Evolutionary conservation across 2,113 vertebrate genomes (phyloP), one percentile per base, ranked within the genome.

Genomic region (Pavo muticus): DNA sequence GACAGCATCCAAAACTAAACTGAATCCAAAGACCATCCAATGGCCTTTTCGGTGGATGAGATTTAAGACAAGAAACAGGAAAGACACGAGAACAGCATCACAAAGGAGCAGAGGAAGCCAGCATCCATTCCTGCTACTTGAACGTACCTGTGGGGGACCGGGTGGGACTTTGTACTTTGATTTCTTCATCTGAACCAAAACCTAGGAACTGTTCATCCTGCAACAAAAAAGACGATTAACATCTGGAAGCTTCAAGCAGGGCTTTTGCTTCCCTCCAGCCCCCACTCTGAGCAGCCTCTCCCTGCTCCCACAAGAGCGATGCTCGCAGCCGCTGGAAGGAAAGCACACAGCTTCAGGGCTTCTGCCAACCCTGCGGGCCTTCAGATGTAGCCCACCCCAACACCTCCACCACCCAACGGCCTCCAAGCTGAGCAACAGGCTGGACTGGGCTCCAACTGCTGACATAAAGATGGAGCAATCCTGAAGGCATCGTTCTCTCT

Each of bases 181-280:
- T 98, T 97, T 99, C 99, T 96, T 97, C 98, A 97, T 99, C 98
- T 83, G 98, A 98, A 95, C 98, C 98, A 98, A 99, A 99, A 97
- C 99, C 99, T 97, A 98, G 95, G 97, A 99, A 99, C 64, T 98
- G 98, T 92, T 99, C 99, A 97, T 99, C 99, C 99, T 99, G 97
- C 88, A 98, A 97, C 18, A 91, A 96, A 95, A 96, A 97, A 96
- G 90, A 1, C 1, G 90, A 90, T 87, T 85, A 85, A 93, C 87
- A 92, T 91, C 48, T 71, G 77, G 44, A 20, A 57, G 29, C 47
- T 44, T 1, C 0, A 42, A 42, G 15, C 44, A 17, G 7, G 12
- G 40, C 39, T 37, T 69, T 25, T 6, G 35, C 47, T 21, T 74
- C 1, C 0, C 35, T 37, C 45, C 0, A 1, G 29, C 35, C 40